These are phyloP conservation scores for Kobus ellipsiprymnus DNA, from an alignment of 2,113 vertebrate genomes.

Conservation along the genomic window DNA sequence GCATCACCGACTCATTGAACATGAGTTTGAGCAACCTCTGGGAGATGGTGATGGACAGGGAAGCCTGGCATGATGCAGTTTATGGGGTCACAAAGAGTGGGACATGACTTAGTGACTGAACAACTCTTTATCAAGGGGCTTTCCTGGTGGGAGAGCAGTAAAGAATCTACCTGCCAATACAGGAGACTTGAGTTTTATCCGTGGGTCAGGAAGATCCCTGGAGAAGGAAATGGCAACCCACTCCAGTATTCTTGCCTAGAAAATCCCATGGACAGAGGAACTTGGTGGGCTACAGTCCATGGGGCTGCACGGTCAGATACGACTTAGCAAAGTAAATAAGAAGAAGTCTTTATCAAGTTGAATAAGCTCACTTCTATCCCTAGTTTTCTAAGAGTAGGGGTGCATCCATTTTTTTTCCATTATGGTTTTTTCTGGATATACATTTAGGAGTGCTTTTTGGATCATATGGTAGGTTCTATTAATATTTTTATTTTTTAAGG, in stretches of 20 bases:
- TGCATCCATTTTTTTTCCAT: not conserved
- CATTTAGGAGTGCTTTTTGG: not conserved
- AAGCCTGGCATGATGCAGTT: not conserved
- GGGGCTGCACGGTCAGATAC: not conserved
- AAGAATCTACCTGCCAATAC: not conserved
- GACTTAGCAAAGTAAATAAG: not conserved
- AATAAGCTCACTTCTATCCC: not conserved
- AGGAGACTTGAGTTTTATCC: not conserved
- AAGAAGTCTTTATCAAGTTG: not conserved
- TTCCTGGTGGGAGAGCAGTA: not conserved
- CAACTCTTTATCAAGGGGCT: not conserved
- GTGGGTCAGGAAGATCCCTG: not conserved
- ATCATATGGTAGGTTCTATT: not conserved
- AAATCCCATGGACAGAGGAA: not conserved
- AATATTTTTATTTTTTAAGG: not conserved
- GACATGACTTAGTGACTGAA: not conserved
- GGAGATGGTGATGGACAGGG: not conserved
- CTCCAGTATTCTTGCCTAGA: not conserved
- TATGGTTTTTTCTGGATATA: not conserved
- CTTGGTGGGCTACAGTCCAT: not conserved
- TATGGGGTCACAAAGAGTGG: not conserved
- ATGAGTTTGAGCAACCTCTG: not conserved
- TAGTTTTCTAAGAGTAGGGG: not conserved
- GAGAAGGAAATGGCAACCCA: not conserved
- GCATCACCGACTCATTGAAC: not conserved